Base-by-base conservation (phyloP, 2,113 vertebrate genomes). In the Megaceryle torquata region DNA sequence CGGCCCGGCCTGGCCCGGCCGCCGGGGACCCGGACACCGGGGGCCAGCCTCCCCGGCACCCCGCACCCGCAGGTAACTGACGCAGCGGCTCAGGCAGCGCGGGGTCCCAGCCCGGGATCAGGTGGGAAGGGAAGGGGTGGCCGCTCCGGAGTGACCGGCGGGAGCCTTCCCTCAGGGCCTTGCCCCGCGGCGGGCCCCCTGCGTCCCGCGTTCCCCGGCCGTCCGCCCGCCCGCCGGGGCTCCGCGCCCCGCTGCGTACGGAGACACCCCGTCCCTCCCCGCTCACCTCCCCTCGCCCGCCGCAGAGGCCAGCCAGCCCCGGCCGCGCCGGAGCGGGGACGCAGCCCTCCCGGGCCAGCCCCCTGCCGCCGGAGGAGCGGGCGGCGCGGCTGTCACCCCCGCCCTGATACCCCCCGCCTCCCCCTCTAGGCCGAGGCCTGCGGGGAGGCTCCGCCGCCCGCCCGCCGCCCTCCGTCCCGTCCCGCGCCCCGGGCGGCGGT, bases 1-100 rank as follows among this genome's bases (percentile, higher is more conserved):
- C 57, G 69, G 93, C 92, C 87, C 76, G 57, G 48, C 48, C 48
- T 12, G 48, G 96, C 44, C 51, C 84, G 46, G 57, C 65, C 92
- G 88, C 89, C 85, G 92, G 91, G 87, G 82, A 88, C 92, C 64
- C 90, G 81, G 92, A 93, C 94, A 74, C 89, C 84, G 46, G 53
- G 59, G 69, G 61, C 80, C 79, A 67, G 41, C 50, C 67, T 29
- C 71, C 88, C 65, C 82, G 77, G 88, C 69, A 39, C 75, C 91
- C 37, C 95, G 93, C 95, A 93, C 96, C 96, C 97, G 93, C 78
- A 96, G 91, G 86, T 82, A 97, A 97, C 93, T 95, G 97, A 67
- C 70, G 25, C 48, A 84, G 41, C 91, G 68, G 81, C 83, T 87
- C 63, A 12, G 78, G 13, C 57, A 54, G 79, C 86, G 84, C 82